Evolutionary conservation across 1,140 invertebrate genomes (phyloP).

Genomic region (Aethina tumida): DNA sequence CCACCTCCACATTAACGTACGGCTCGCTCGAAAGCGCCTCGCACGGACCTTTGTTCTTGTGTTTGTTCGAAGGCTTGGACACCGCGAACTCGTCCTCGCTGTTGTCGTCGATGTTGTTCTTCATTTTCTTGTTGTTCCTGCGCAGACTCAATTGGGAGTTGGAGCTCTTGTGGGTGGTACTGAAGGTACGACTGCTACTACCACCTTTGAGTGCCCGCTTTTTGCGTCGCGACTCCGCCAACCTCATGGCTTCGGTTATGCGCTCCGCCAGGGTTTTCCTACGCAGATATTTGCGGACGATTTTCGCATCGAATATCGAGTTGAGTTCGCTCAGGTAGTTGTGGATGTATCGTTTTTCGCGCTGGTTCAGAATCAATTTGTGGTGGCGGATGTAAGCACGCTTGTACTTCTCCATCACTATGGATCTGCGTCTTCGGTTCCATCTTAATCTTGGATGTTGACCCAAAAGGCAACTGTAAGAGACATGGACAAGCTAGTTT

Average conservation of each 20-base stretch:
- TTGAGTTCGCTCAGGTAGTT: constrained; percentile 7
- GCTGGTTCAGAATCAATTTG: constrained; percentile 15
- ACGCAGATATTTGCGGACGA: too few species aligned
- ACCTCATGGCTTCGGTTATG: constrained; percentile 4
- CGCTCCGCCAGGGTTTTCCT: constrained; percentile 6
- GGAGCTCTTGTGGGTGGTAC: constrained; percentile 20
- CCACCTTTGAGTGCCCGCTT: constrained; percentile 29
- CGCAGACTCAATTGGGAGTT: constrained; percentile 19
- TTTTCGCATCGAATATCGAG: not conserved
- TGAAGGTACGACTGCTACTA: constrained; percentile 16
- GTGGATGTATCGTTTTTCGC: constrained; percentile 14
- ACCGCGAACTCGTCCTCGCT: constrained; percentile 18
- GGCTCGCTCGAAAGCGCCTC: constrained; percentile 49
- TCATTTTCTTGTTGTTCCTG: constrained; percentile 24
- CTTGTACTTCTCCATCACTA: constrained; percentile 36
- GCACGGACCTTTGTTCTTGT: constrained; percentile 40
- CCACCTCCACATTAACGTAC: constrained; percentile 54
- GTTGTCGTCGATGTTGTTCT: constrained; percentile 21
- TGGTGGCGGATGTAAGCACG: constrained; percentile 23
- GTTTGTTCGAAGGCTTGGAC: too few species aligned
- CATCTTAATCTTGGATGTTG: constrained; percentile 73
- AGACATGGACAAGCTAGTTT: not conserved
- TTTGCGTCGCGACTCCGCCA: not conserved
- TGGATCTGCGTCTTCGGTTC: constrained; percentile 56
- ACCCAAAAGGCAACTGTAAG: constrained; percentile 58